Base-by-base conservation (phyloP, 1,140 invertebrate genomes). In the Bombus vancouverensis region DNA sequence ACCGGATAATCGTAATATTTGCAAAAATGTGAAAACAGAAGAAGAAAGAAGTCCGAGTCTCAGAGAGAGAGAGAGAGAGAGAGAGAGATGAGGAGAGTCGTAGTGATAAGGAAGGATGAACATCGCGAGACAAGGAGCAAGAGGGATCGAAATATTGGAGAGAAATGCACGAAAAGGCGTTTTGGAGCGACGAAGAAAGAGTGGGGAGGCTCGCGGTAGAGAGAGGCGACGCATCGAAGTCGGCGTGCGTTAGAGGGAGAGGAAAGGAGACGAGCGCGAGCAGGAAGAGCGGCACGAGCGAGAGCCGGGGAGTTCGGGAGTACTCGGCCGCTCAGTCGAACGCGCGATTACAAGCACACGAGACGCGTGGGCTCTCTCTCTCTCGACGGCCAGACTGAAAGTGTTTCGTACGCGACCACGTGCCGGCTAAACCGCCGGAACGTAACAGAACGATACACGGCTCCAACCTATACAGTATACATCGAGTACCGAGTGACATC, bases 331-430 rank as follows among this genome's bases (percentile, higher is more conserved):
- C 89, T 94, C 94, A 94, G 94, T 95, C 93, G 94, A 91, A 94
- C 93, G 93, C 92, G 93, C 92, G 94, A 94, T 93, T 93, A 94
- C 93, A 93, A 92, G 91, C 93, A 93, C 91, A 93, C 89, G 94
- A 92, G 92, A 94, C 92, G 93, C 91, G 93, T 88, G 91, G 81
- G 80, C 87, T 90, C 92, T 89, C 62, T 81, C 87, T 91, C 92
- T 89, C 53, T 77, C 71, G 62, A 47, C 59, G 76, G 83, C 47
- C 91, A 82, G 85, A 59, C 82, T 89, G 85, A 88, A 89, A 86
- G 86, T 92, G 87, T 91, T 73, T 87, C 76, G 68, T 80, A 85
- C 92, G 88, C 86, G 87, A 91, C 93, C 93, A 93, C 93, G 93
- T 93, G 93, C 89, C 90, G 89, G 84, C 87, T 59, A 59, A 68